These are phyloP conservation scores for Drosophila pruinosa DNA, from an alignment of 1,140 invertebrate genomes.

Conservation along the genomic window DNA sequence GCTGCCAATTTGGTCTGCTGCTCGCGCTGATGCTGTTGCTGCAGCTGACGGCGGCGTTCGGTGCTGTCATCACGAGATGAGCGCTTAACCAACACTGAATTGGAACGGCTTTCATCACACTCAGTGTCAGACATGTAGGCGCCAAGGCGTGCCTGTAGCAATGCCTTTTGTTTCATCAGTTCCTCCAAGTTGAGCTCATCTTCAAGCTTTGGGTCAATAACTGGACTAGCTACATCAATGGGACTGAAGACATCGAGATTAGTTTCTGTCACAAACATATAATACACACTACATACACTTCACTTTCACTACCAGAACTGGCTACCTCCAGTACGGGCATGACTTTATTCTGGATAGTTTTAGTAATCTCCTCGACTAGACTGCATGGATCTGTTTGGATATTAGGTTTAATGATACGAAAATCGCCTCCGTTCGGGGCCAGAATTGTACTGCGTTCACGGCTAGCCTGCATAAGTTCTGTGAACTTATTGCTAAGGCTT, in stretches of 20 bases:
- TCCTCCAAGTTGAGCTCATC: constrained; percentile 94
- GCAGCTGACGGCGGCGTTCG: constrained; percentile 1
- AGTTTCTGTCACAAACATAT: constrained; percentile 12
- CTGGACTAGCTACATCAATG: constrained; percentile 89
- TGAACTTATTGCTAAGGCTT: constrained; percentile 69
- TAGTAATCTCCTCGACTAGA: constrained; percentile 74
- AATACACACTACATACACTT: constrained; percentile 70
- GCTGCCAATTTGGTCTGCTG: constrained; percentile 9
- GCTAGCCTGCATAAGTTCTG: constrained; percentile 72
- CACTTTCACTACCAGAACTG: constrained; percentile 88
- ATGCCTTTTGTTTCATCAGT: constrained; percentile 93
- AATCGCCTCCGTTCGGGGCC: constrained; percentile 77
- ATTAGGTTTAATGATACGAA: constrained; percentile 52
- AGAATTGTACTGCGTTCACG: constrained; percentile 55
- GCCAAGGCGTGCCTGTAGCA: constrained; percentile 86
- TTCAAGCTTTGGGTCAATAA: constrained; percentile 88
- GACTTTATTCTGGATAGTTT: constrained; percentile 78
- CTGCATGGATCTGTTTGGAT: constrained; percentile 75
- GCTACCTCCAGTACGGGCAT: constrained; percentile 85
- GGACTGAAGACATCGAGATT: constrained; percentile 80
- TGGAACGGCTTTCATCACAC: constrained; percentile 55
- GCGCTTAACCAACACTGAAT: constrained; percentile 35
- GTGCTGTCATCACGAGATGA: constrained; percentile 1
- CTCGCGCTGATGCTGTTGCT: neutral
- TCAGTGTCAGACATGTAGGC: constrained; percentile 85